Percentiles rank a stretch among this genome's conserved stretches.
Conservation (phyloP, 2,888 invertebrate species). For the Salpingus planirostris region DNA sequence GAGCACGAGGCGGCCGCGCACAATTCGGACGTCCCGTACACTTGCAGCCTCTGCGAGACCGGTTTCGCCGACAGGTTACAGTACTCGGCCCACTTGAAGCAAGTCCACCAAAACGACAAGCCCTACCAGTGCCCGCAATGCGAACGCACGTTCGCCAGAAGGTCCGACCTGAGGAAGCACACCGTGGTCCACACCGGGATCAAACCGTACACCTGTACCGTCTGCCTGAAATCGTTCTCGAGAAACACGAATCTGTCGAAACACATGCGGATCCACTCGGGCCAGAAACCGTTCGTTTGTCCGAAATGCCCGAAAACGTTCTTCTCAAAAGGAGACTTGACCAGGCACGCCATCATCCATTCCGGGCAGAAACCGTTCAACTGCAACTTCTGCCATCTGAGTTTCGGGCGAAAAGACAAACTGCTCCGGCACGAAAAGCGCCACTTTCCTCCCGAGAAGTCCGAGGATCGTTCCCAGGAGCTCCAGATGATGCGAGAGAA, state of each 20-base stretch:
- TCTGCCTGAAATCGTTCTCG: slow-evolving; percentile 67
- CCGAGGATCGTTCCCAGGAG: slow-evolving; percentile 33
- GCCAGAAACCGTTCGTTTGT: slow-evolving; percentile 63
- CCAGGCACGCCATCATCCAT: slow-evolving; percentile 59
- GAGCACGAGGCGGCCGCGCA: slow-evolving; percentile 56
- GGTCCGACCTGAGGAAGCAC: slow-evolving; percentile 64
- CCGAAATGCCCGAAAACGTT: slow-evolving; percentile 65
- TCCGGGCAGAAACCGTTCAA: slow-evolving; percentile 57
- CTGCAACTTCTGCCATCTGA: slow-evolving; percentile 56
- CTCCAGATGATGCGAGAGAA: slow-evolving; percentile 32
- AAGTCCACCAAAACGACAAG: slow-evolving; percentile 59
- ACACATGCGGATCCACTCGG: slow-evolving; percentile 63
- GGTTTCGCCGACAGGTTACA: slow-evolving; percentile 53
- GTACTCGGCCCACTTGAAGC: slow-evolving; percentile 57
- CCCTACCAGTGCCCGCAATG: slow-evolving; percentile 64
- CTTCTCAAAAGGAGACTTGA: slow-evolving; percentile 57
- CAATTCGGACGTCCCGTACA: slow-evolving; percentile 52
- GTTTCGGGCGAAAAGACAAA: slow-evolving; percentile 62
- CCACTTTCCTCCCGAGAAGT: slow-evolving; percentile 44
- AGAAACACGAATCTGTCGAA: slow-evolving; percentile 69
- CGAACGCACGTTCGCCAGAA: slow-evolving; percentile 58
- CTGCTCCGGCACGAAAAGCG: slow-evolving; percentile 56
- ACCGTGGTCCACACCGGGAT: slow-evolving; percentile 70
- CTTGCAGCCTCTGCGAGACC: slow-evolving; percentile 51
- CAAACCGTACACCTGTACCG: slow-evolving; percentile 62